Evolutionary conservation across 1,140 invertebrate genomes (phyloP).

Genomic region (Ephestia elutella): DNA sequence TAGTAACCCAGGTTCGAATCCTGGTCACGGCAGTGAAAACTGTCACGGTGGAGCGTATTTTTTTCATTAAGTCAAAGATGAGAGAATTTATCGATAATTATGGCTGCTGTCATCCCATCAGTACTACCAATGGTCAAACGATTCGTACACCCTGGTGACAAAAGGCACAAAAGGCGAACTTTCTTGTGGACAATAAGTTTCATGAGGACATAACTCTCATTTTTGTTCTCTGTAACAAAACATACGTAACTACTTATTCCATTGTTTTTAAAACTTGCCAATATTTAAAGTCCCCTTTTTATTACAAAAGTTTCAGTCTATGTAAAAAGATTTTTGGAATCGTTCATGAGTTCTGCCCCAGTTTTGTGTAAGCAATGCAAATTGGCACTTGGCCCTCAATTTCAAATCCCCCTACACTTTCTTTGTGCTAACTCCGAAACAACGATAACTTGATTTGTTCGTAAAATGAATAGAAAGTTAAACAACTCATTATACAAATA

Average conservation of each 20-base stretch:
- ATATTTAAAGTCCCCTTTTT: too few species aligned
- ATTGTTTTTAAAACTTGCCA: too few species aligned
- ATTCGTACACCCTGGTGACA: too few species aligned
- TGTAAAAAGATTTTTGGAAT: not conserved
- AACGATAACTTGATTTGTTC: not conserved
- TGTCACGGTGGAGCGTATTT: constrained; percentile 15
- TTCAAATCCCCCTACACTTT: not conserved
- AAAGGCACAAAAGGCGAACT: too few species aligned
- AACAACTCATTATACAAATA: not conserved
- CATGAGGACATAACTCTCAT: too few species aligned
- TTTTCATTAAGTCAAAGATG: not conserved
- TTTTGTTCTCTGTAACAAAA: too few species aligned
- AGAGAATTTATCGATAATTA: too few species aligned
- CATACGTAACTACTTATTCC: too few species aligned
- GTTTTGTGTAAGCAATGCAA: not conserved
- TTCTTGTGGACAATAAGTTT: too few species aligned
- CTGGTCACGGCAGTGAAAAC: constrained; percentile 20
- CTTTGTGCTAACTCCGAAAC: not conserved
- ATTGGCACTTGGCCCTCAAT: not conserved
- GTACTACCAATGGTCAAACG: too few species aligned
- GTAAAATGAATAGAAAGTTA: not conserved
- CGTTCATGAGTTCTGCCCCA: not conserved
- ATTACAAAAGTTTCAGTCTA: not conserved
- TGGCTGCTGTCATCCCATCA: too few species aligned
- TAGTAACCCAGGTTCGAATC: constrained; percentile 77